phyloP scores from a whole-genome alignment of 30 jellyfish, hydroid and myxozoan species.

The Aurelia sp. region DNA sequence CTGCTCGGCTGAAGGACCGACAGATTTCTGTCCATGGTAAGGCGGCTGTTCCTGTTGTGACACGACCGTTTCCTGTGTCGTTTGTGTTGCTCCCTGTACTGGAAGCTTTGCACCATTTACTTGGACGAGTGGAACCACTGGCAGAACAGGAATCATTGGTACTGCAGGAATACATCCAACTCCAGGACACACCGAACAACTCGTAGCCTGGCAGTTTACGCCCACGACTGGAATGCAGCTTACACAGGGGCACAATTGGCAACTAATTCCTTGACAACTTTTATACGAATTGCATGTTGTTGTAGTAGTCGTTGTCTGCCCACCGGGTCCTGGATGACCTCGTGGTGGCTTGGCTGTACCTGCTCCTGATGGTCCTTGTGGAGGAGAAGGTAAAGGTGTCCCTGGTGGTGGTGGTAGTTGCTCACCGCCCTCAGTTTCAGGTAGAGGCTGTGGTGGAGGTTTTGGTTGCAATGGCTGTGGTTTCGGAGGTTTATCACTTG shows the following conservation, averaged over 20 bases:
- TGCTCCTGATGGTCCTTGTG: background rate
- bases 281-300: constrained; percentile 43
- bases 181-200: constrained; percentile 66
- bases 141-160: constrained; percentile 60
- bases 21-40: background rate
- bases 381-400: constrained; percentile 6
- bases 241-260: constrained; percentile 62
- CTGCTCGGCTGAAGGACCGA: background rate
- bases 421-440: background rate
- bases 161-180: constrained; percentile 63
- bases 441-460: constrained; percentile 5
- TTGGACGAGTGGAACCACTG: constrained; percentile 43
- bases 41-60: constrained; percentile 15
- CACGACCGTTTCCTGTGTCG: constrained; percentile 1
- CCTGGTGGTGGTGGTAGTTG: background rate
- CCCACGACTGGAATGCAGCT: constrained; percentile 51
- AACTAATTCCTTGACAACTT: constrained; percentile 66
- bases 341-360: background rate
- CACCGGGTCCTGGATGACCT: constrained; percentile 3
- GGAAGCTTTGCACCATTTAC: background rate
- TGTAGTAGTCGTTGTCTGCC: constrained; percentile 12
- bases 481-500: background rate
- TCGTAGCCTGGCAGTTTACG: constrained; percentile 40
- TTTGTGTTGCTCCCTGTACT: background rate
- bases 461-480: constrained; percentile 8